Evolutionary conservation across 2,888 invertebrate species (phyloP), one percentile per base, ranked within the genome.

Genomic region (Drosophila crucigera): DNA sequence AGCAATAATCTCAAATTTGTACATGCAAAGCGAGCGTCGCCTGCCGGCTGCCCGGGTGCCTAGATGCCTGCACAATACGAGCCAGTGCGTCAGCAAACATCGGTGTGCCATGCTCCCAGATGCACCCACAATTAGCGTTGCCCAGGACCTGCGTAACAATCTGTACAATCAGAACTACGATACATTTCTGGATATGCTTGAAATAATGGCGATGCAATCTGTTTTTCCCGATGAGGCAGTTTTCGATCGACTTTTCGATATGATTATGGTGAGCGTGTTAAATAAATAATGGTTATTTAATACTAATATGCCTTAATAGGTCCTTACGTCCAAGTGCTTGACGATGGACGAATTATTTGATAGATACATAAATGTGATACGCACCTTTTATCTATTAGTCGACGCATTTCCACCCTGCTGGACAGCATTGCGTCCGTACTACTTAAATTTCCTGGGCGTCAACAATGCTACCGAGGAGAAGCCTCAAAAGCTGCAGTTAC

Each of bases 361-460:
- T 35, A 77, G 70, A 30, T 83, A 92, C 25, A 76, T 69, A 16
- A 86, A 93, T 62, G 79, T 91, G 0, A 73, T 90, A 22, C 81
- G 86, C 28, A 72, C 89, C 0, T 92, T 91, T 58, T 89, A 89
- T 39, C 74, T 89, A 7, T 76, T 93, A 47, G 71, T 93, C 5
- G 82, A 85, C 14, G 82, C 84, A 39, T 93, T 93, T 68, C 93
- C 93, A 10, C 93, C 93, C 2, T 93, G 93, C 64, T 93, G 93
- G 93, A 75, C 91, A 16, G 89, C 91, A 6, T 56, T 93, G 35
- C 91, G 92, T 14, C 77, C 85, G 0, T 90, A 84, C 22, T 93
- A 81, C 67, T 33, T 74, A 49, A 3, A 76, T 76, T 82, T 58
- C 4, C 73, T 80, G 0, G 39, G 35, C 49, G 68, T 39, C 5